Conservation (phyloP, 2,113 vertebrate species). For the Alligator mississippiensis region DNA sequence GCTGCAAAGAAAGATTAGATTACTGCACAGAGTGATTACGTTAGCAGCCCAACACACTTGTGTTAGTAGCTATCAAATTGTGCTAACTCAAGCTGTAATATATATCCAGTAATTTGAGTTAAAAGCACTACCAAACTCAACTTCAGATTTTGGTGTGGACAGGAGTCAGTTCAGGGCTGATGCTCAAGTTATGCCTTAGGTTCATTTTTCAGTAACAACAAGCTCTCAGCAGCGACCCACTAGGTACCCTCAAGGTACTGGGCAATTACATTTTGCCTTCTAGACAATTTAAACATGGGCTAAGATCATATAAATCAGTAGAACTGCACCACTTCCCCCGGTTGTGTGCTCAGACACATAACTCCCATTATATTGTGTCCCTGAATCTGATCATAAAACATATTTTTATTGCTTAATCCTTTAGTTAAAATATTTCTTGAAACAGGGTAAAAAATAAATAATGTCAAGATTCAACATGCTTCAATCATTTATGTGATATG, state of each 20-base stretch:
- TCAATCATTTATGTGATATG: neutral
- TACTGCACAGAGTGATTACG: neutral
- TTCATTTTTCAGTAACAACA: neutral
- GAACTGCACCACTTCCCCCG: neutral
- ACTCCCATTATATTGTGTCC: neutral
- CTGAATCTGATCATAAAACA: neutral
- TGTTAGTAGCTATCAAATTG: constrained; percentile 11
- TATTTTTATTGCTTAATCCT: neutral
- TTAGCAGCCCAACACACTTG: neutral
- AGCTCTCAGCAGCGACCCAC: neutral
- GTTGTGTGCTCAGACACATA: neutral
- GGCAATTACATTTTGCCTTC: neutral
- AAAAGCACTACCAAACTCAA: neutral
- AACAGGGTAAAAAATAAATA: neutral
- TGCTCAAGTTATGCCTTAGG: neutral
- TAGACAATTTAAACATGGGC: neutral
- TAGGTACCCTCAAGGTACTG: accelerated
- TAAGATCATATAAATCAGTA: neutral
- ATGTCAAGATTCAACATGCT: neutral
- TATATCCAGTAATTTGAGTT: neutral
- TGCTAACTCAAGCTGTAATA: neutral
- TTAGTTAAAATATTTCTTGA: neutral
- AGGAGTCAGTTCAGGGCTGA: neutral
- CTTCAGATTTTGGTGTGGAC: neutral
- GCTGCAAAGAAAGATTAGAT: neutral